Evolutionary conservation across 2,888 invertebrate species (phyloP).

Genomic region (Euphydryas editha): DNA sequence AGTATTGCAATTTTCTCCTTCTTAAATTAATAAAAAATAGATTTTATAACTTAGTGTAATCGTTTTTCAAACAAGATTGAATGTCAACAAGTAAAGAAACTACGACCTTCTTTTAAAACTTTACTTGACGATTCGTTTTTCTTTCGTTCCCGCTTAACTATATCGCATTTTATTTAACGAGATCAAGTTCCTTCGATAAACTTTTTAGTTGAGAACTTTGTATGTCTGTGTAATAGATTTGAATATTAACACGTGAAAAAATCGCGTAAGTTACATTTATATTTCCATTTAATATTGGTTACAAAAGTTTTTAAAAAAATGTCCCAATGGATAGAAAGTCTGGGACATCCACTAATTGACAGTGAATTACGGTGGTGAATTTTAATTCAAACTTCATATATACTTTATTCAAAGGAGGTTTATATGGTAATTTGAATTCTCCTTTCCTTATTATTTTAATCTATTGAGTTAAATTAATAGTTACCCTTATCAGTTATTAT

Average conservation of each 20-base stretch:
- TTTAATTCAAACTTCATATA: too few relatives aligned
- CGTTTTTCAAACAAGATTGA: constrained; percentile 8
- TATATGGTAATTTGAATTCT: too few relatives aligned
- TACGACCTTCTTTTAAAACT: constrained; percentile 22
- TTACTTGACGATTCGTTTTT: constrained; percentile 31
- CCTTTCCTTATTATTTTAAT: too few relatives aligned
- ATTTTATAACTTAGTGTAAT: neutral
- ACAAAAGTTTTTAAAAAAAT: too few relatives aligned
- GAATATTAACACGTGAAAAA: neutral
- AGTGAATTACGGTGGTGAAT: too few relatives aligned
- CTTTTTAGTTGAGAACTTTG: constrained; percentile 22
- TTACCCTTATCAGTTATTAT: too few relatives aligned
- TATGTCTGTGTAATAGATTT: neutral
- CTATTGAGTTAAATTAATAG: too few relatives aligned
- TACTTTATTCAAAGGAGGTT: too few relatives aligned
- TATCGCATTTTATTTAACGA: constrained; percentile 36
- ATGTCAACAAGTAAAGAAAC: constrained; percentile 26
- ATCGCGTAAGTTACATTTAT: neutral
- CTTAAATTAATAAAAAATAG: too few relatives aligned
- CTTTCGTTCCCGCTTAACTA: constrained; percentile 31
- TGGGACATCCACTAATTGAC: too few relatives aligned
- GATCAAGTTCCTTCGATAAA: constrained; percentile 28
- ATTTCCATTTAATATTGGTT: neutral
- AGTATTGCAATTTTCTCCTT: too few relatives aligned
- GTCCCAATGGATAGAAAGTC: too few relatives aligned